phyloP scores from a whole-genome alignment of 2,113 vertebrate species.

The Symphodus melops region DNA sequence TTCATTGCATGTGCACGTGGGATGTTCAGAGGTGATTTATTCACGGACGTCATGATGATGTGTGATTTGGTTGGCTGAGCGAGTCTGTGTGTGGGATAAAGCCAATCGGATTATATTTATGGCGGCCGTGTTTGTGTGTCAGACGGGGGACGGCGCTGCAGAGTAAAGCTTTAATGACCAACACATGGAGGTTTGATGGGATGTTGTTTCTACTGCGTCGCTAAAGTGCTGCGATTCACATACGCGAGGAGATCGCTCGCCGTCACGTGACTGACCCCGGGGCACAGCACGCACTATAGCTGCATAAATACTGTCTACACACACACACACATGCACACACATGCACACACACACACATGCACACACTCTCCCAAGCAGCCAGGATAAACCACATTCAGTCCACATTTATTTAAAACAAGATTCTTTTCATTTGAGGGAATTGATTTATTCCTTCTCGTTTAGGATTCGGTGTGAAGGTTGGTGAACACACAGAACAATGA shows the following conservation, averaged over 20 bases:
- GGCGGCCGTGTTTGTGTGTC: conserved; percentile 36
- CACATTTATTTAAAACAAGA: too few relatives aligned
- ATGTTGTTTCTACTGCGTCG: conserved; percentile 26
- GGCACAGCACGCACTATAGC: conserved; percentile 2
- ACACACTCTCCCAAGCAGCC: too few relatives aligned
- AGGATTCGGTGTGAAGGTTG: too few relatives aligned
- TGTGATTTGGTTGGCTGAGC: conserved; percentile 24
- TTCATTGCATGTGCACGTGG: conserved; percentile 24
- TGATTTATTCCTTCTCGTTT: too few relatives aligned
- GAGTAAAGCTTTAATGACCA: conserved; percentile 43
- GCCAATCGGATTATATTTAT: conserved; percentile 40
- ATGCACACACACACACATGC: neutral
- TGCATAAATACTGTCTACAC: neutral
- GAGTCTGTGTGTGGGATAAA: conserved; percentile 25
- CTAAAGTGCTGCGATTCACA: conserved; percentile 65
- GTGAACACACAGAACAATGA: too few relatives aligned
- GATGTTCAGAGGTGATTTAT: conserved; percentile 31
- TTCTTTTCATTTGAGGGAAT: too few relatives aligned
- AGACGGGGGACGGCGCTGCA: conserved; percentile 14
- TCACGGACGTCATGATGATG: conserved; percentile 1
- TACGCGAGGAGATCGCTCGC: conserved; percentile 25
- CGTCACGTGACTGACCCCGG: conserved; percentile 43
- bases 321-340: too few relatives aligned
- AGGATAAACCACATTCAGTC: too few relatives aligned
- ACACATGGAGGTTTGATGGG: conserved; percentile 58